These are phyloP conservation scores for Typhlichthys eigenmanni DNA, from an alignment of 2,797 vertebrate genomes.

Conservation along the genomic window DNA sequence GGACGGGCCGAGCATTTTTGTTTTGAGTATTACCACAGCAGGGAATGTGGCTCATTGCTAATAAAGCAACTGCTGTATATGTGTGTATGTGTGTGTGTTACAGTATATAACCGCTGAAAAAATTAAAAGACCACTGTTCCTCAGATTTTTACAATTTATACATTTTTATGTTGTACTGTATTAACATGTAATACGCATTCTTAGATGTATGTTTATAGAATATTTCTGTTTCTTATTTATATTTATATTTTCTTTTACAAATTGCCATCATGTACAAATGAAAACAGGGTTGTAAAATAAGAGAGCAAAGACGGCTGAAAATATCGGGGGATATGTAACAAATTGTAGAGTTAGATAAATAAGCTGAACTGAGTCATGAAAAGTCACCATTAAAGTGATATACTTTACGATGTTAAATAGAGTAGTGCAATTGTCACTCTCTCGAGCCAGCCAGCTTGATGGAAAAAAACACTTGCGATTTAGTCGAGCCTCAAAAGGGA, in stretches of 20 bases:
- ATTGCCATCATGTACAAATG: slow-evolving; percentile 19
- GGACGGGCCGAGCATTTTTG: slow-evolving; percentile 5
- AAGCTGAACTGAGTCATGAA: slow-evolving; percentile 40
- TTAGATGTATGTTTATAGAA: no score
- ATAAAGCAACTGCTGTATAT: background rate
- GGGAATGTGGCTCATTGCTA: background rate
- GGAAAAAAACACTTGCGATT: slow-evolving; percentile 53
- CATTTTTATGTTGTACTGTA: no score
- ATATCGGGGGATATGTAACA: background rate
- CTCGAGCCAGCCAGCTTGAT: slow-evolving; percentile 40
- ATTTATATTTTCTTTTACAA: no score
- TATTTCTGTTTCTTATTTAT: no score
- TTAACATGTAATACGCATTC: no score
- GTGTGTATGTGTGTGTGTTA: no score
- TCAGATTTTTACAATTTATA: no score
- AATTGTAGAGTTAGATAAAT: slow-evolving; percentile 1
- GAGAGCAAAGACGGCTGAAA: background rate
- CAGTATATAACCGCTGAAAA: no score
- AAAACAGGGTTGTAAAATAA: background rate
- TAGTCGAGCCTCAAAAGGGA: slow-evolving; percentile 58
- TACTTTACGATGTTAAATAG: slow-evolving; percentile 56
- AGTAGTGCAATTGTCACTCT: slow-evolving; percentile 50
- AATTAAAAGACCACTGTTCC: no score
- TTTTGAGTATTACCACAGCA: slow-evolving; percentile 9
- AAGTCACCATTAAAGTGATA: slow-evolving; percentile 40